Evolutionary conservation across 2,888 invertebrate genomes (phyloP).

Genomic region (Catocala fraxini): DNA sequence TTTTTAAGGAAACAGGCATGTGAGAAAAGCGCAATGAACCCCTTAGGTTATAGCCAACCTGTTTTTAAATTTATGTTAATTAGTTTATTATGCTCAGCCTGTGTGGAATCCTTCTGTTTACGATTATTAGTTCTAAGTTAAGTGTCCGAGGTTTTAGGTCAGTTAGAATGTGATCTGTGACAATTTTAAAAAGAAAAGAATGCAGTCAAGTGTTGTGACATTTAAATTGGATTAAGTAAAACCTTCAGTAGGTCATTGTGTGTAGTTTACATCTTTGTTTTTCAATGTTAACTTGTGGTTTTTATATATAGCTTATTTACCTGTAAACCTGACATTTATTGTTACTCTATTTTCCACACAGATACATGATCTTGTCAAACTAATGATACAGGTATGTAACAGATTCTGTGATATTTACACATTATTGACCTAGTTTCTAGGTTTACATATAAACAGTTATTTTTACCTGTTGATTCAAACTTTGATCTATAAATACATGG

Average conservation of each 20-base stretch:
- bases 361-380: constrained; percentile 20
- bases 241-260: constrained; percentile 23
- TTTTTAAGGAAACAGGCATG: constrained; percentile 75
- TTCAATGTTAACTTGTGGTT: constrained; percentile 9
- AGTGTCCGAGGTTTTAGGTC: constrained; percentile 23
- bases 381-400: background rate
- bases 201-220: constrained; percentile 34
- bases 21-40: constrained; percentile 74
- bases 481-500: background rate
- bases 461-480: constrained; percentile 6
- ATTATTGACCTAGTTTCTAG: background rate
- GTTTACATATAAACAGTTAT: background rate
- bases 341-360: no score
- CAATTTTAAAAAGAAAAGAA: constrained; percentile 35
- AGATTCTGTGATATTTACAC: background rate
- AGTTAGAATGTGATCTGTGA: constrained; percentile 29
- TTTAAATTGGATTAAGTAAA: constrained; percentile 26
- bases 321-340: no score
- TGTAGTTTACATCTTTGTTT: constrained; percentile 11
- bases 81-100: constrained; percentile 52
- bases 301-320: constrained; percentile 1
- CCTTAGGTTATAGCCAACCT: constrained; percentile 74
- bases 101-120: constrained; percentile 29
- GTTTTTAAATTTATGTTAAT: constrained; percentile 70
- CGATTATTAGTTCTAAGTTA: constrained; percentile 24